Conservation (phyloP, 2,113 vertebrate genomes). For the Octodon degus region DNA sequence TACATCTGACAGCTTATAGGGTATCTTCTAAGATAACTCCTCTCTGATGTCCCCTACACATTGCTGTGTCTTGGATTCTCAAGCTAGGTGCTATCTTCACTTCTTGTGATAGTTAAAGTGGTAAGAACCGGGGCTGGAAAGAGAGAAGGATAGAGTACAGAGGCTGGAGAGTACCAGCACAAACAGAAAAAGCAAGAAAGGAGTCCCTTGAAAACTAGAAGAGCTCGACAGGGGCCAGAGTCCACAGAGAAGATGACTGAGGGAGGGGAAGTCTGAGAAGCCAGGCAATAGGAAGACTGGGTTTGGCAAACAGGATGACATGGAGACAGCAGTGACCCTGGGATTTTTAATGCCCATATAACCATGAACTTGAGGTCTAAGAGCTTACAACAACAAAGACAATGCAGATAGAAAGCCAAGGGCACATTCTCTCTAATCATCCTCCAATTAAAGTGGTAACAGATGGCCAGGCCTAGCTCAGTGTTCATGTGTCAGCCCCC, state of each 20-base stretch:
- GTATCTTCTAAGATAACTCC: not conserved
- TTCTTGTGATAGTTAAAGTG: not conserved
- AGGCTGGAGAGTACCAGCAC: not conserved
- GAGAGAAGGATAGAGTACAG: not conserved
- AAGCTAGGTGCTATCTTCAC: not conserved
- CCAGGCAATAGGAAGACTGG: not conserved
- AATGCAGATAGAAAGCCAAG: not conserved
- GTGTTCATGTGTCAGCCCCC: not conserved
- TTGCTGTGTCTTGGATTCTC: not conserved
- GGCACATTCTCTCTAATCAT: conserved; percentile 11
- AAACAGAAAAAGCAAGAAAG: not conserved
- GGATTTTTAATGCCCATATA: not conserved
- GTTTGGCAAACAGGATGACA: not conserved
- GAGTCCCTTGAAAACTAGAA: not conserved
- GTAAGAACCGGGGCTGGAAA: not conserved
- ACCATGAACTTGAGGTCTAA: not conserved
- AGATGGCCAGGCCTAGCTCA: not conserved
- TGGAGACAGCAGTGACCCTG: not conserved
- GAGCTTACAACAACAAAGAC: conserved; percentile 36
- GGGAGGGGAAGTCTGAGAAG: not conserved
- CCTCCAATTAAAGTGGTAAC: conserved; percentile 8
- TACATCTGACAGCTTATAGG: not conserved
- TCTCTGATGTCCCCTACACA: not conserved
- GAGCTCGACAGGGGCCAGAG: not conserved
- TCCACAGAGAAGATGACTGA: not conserved